A percentile compares a stretch with the other conserved stretches of the same genome.
Evolutionary conservation across 2,797 vertebrate genomes (phyloP).

Genomic region (Sebastes miniatus): DNA sequence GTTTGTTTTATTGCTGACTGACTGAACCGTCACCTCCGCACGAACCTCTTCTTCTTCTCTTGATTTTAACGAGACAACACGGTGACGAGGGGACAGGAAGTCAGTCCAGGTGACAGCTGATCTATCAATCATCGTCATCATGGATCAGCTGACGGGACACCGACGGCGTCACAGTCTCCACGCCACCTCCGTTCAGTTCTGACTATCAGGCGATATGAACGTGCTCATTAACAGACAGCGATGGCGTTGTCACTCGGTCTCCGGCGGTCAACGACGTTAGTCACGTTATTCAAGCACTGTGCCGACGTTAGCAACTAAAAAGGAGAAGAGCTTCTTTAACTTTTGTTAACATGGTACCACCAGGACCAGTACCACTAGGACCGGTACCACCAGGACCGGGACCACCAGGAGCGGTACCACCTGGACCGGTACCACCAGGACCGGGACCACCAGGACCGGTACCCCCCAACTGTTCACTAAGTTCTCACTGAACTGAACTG

Average conservation of each 20-base stretch:
- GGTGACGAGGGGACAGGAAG: constrained; percentile 14
- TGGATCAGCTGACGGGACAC: neutral
- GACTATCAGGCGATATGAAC: too few relatives aligned
- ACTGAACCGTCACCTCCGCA: constrained; percentile 38
- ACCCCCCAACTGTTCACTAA: too few relatives aligned
- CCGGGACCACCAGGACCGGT: neutral
- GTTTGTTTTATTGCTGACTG: constrained; percentile 67
- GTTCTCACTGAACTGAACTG: neutral
- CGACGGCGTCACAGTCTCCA: neutral
- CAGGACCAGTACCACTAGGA: too few relatives aligned
- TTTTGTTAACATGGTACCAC: too few relatives aligned
- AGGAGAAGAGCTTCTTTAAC: too few relatives aligned
- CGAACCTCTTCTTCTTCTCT: constrained; percentile 11
- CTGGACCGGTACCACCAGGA: neutral
- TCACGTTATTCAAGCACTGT: too few relatives aligned
- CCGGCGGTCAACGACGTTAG: too few relatives aligned
- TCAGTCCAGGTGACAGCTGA: neutral
- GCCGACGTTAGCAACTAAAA: too few relatives aligned
- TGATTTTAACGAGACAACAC: neutral
- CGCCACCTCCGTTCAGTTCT: too few relatives aligned
- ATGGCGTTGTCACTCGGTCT: too few relatives aligned
- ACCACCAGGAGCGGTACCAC: neutral
- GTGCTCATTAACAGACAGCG: too few relatives aligned
- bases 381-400: neutral
- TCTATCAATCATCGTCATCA: neutral